phyloP scores from a whole-genome alignment of 2,113 vertebrate genomes.

The Megaleporinus macrocephalus region DNA sequence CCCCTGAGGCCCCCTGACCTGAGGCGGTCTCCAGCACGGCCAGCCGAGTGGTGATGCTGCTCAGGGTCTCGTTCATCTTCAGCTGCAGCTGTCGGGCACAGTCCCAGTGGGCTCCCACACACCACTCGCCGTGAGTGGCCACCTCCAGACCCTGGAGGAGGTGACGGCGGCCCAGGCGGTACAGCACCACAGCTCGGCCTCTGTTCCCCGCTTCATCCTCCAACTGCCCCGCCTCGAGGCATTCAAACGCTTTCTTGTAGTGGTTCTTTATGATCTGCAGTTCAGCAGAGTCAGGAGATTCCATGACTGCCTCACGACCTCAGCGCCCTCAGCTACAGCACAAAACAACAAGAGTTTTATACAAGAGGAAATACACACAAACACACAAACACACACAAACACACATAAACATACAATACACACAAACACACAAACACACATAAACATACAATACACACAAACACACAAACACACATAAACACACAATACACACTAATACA shows the following conservation, averaged over 20 bases:
- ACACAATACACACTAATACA: too few species aligned
- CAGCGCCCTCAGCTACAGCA: background rate
- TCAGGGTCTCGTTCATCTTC: constrained; percentile 86
- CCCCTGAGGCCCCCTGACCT: constrained; percentile 7
- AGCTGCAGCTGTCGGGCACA: constrained; percentile 84
- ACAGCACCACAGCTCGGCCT: constrained; percentile 79
- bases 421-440: too few species aligned
- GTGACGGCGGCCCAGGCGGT: constrained; percentile 82
- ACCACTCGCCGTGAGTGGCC: constrained; percentile 65
- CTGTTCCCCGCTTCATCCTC: constrained; percentile 82
- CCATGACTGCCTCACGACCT: constrained; percentile 66
- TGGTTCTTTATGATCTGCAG: constrained; percentile 84
- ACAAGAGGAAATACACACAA: too few species aligned
- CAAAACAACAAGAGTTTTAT: too few species aligned
- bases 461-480: too few species aligned
- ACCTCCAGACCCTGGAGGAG: constrained; percentile 82
- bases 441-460: too few species aligned
- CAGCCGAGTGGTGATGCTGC: constrained; percentile 76
- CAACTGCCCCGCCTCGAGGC: constrained; percentile 81
- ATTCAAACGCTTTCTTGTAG: constrained; percentile 82
- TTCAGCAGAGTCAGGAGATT: constrained; percentile 71
- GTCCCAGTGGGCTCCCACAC: constrained; percentile 80
- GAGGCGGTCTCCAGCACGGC: constrained; percentile 72
- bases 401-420: too few species aligned
- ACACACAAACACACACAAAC: too few species aligned